phyloP scores from a whole-genome alignment of 2,888 invertebrate genomes.

The Lasioglossum villosulum region DNA sequence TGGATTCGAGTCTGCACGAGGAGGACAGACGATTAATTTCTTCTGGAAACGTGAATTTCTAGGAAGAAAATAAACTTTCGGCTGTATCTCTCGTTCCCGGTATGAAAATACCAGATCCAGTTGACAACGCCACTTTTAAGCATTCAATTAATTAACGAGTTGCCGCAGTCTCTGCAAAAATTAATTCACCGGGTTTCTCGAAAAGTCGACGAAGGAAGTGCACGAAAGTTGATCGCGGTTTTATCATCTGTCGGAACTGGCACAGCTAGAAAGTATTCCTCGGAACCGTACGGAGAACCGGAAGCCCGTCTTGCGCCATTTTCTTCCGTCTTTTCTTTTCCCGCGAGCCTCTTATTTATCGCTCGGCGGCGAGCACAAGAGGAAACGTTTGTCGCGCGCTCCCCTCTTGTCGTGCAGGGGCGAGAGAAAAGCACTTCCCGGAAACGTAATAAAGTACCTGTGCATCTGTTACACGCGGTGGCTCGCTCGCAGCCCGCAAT shows the following conservation, averaged over 20 bases:
- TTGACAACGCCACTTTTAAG: not conserved
- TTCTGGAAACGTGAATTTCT: not conserved
- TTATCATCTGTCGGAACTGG: not conserved
- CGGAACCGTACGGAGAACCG: not conserved
- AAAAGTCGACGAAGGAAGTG: not conserved
- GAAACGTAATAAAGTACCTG: conserved; percentile 60
- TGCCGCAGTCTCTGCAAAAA: not conserved
- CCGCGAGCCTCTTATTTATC: conserved; percentile 14
- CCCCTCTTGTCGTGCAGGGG: conserved; percentile 16
- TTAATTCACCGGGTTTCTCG: not conserved
- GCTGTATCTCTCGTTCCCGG: not conserved
- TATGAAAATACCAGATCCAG: not conserved
- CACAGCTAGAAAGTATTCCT: not conserved
- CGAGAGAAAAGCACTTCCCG: conserved; percentile 9
- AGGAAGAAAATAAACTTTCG: not conserved
- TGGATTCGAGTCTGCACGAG: not conserved
- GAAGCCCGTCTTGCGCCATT: not conserved
- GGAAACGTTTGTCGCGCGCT: conserved; percentile 15
- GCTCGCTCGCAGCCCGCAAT: conserved; percentile 45
- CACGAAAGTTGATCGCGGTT: not conserved
- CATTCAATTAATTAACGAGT: not conserved
- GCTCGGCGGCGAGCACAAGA: not conserved
- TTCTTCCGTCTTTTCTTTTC: not conserved
- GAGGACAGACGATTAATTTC: not conserved
- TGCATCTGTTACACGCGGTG: conserved; percentile 31